Conservation (phyloP, 2,888 invertebrate species). For the Dioctria linearis region DNA sequence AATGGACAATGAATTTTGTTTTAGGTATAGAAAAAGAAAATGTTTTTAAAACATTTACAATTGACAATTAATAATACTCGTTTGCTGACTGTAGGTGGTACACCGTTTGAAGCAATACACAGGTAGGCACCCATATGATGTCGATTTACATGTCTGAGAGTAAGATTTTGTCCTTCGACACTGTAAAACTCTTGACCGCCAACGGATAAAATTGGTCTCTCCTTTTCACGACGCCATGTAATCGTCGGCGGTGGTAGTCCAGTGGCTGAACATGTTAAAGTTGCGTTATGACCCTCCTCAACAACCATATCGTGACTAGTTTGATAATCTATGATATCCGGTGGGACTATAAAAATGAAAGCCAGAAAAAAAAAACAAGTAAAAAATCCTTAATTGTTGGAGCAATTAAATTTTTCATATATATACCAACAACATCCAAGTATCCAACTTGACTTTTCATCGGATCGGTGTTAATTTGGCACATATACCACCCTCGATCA, state of each 20-base stretch:
- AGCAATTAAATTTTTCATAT: constrained; percentile 65
- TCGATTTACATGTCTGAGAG: constrained; percentile 66
- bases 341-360: constrained; percentile 77
- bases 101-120: constrained; percentile 70
- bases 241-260: constrained; percentile 89
- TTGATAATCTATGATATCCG: constrained; percentile 88
- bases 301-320: constrained; percentile 90
- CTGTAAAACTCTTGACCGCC: constrained; percentile 65
- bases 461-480: constrained; percentile 93
- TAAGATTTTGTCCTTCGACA: constrained; percentile 67
- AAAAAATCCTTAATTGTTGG: constrained; percentile 6
- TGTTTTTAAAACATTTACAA: constrained; percentile 63
- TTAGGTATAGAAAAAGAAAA: neutral
- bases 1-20: constrained; percentile 28
- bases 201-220: constrained; percentile 73
- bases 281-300: constrained; percentile 88
- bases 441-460: constrained; percentile 93
- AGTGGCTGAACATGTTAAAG: constrained; percentile 87
- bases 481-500: constrained; percentile 92
- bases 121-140: constrained; percentile 69
- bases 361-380: constrained; percentile 11
- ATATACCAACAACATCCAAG: constrained; percentile 85
- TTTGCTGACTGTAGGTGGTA: constrained; percentile 71
- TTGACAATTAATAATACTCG: constrained; percentile 68
- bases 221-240: constrained; percentile 89